A percentile compares a stretch with the other conserved stretches of the same genome.
Evolutionary conservation across 2,888 invertebrate genomes (phyloP).

Genomic region (Lycia hirtaria): DNA sequence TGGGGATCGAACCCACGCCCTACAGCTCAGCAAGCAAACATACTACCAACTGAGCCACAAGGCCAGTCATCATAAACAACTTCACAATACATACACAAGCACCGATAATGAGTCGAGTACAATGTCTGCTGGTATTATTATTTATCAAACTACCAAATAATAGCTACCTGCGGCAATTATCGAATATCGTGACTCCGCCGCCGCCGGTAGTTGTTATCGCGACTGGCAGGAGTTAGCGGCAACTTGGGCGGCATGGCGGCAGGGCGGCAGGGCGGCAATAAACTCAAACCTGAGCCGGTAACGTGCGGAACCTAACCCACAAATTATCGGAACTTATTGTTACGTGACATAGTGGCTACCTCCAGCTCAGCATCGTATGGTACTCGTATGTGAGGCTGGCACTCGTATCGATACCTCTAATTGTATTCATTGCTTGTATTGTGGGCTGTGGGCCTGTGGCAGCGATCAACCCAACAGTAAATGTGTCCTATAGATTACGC

Average conservation of each 20-base stretch:
- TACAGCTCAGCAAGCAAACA: no score
- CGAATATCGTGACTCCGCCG: constrained; percentile 19
- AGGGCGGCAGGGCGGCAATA: constrained; percentile 12
- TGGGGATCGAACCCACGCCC: no score
- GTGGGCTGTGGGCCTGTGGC: neutral
- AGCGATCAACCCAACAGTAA: no score
- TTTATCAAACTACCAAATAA: neutral
- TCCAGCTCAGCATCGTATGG: neutral
- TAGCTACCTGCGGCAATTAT: constrained; percentile 15
- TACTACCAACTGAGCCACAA: no score
- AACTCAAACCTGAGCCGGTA: constrained; percentile 18
- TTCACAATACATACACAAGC: no score
- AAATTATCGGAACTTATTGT: constrained; percentile 16
- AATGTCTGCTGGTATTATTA: neutral
- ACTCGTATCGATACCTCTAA: neutral
- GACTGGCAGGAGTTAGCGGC: constrained; percentile 13
- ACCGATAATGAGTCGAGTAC: neutral
- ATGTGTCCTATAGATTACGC: no score
- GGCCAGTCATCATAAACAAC: no score
- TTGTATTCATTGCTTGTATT: neutral
- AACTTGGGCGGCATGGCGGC: constrained; percentile 10
- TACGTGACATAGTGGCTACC: constrained; percentile 11
- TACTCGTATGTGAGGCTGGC: neutral
- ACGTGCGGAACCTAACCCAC: neutral
- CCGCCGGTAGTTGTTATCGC: constrained; percentile 26